Evolutionary conservation across 2,113 vertebrate genomes (phyloP), one percentile per base, ranked within the genome.

Genomic region (Rhinichthys klamathensis): DNA sequence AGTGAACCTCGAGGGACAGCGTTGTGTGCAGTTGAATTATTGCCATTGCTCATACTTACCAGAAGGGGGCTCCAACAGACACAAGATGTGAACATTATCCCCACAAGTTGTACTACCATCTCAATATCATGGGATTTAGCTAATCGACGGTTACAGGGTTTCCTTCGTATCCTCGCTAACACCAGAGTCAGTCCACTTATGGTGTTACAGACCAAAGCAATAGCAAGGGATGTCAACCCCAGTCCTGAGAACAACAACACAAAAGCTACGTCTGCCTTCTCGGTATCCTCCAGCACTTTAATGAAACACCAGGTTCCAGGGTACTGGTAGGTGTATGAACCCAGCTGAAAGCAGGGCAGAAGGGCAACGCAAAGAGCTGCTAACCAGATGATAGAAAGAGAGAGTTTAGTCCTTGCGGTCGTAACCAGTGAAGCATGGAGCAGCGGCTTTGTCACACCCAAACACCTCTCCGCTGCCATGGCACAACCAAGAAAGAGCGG

Each of bases 21-120:
- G 18, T 56, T 21, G 30, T 13, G 49, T 51, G 61, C 61, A 18
- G 63, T 3, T 35, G 63, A 67, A 35, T 32, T 21, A 35, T 21
- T 27, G 15, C 44, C n/a, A 75, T 30, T 18, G 49, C 46, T 76
- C 15, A 51, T 11, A 72, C 80, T 95, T 90, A 97, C 97, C 96
- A 97, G 92, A 88, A 97, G 91, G 63, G 97, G 97, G 89, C 96
- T 96, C 97, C 97, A 97, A 91, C 96, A 97, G 89, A 97, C 94
- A 79, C 96, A 97, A 0, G 96, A 97, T 6, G 96, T 96, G 87
- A 96, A 90, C 94, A 96, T 97, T 92, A 97, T 96, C 67, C 96
- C 97, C 63, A 97, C 92, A 49, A 97, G 95, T 90, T 97, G 97
- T 87, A 96, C 96, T 91, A 97, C 94, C 96, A 97, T 97, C 92